Conservation (phyloP, 2,113 vertebrate genomes). For the Sakesphorus luctuosus region DNA sequence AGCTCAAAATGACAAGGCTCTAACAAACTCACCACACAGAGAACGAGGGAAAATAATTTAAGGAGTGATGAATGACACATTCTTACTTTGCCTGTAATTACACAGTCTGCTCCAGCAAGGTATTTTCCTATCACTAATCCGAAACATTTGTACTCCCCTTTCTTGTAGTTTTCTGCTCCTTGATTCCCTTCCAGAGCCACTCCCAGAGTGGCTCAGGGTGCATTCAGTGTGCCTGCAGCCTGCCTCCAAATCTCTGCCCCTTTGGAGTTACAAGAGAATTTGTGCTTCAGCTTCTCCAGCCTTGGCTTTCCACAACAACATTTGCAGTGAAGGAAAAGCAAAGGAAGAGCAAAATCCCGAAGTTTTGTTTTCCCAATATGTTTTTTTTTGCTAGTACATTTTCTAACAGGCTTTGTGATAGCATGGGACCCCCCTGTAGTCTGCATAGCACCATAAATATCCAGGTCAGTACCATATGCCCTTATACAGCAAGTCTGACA, state of each 20-base stretch:
- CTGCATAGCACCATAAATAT: neutral
- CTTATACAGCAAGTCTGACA: neutral
- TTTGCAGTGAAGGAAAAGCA: neutral
- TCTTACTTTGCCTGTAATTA: conserved; percentile 24
- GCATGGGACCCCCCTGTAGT: neutral
- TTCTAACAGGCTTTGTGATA: neutral
- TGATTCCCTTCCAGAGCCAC: neutral
- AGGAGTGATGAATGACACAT: conserved; percentile 22
- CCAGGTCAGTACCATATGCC: neutral
- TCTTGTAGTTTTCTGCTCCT: neutral
- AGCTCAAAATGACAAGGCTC: neutral
- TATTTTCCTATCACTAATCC: neutral
- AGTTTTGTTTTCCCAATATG: neutral
- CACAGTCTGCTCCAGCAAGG: neutral
- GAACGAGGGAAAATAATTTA: neutral
- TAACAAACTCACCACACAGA: neutral
- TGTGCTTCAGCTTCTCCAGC: neutral
- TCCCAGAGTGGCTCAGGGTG: neutral
- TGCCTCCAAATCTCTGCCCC: neutral
- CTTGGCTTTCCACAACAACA: neutral
- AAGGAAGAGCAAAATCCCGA: neutral
- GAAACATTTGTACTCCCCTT: neutral
- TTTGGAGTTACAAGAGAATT: neutral
- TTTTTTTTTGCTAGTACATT: neutral
- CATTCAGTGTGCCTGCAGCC: neutral